Percentiles rank a stretch among this genome's conserved stretches.
Conservation (phyloP, 1,140 invertebrate genomes). For the Tribolium castaneum region DNA sequence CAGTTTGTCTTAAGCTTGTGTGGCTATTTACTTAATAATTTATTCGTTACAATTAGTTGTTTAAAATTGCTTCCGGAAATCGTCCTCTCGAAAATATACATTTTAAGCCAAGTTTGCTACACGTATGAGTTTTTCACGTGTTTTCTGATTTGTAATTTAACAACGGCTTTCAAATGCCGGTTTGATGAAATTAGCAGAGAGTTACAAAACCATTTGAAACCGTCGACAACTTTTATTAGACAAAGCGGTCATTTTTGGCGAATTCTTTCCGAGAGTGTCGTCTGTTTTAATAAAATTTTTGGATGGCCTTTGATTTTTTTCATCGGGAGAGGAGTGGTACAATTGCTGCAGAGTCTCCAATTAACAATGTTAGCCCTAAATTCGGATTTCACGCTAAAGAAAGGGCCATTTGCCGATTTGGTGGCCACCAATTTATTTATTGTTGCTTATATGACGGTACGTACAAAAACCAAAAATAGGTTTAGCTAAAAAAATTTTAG, state of each 20-base stretch:
- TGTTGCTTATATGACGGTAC: not conserved
- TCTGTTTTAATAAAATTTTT: slow-evolving; percentile 10
- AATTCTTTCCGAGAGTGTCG: not conserved
- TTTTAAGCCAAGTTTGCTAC: not conserved
- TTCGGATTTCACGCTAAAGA: not conserved
- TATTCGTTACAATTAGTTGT: not conserved
- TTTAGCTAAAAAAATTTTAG: not conserved
- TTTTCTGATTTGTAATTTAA: not conserved
- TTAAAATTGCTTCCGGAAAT: not conserved
- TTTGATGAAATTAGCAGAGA: not conserved
- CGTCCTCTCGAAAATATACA: not conserved
- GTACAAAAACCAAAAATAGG: not conserved
- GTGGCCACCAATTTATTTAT: not conserved
- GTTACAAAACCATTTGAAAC: not conserved
- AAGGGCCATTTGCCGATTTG: not conserved
- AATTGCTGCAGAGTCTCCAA: not conserved
- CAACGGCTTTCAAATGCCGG: not conserved
- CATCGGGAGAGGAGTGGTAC: not conserved
- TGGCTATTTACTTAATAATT: not conserved
- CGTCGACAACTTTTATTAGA: not conserved
- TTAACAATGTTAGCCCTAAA: not conserved
- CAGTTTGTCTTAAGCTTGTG: not conserved
- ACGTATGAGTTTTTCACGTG: not conserved
- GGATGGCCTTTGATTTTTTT: slow-evolving; percentile 15
- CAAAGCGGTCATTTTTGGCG: not conserved